Percentiles rank a stretch among this genome's conserved stretches.
These are phyloP conservation scores for Cryptoleucopteryx plumbea DNA, from an alignment of 2,113 vertebrate genomes.

Conservation along the genomic window DNA sequence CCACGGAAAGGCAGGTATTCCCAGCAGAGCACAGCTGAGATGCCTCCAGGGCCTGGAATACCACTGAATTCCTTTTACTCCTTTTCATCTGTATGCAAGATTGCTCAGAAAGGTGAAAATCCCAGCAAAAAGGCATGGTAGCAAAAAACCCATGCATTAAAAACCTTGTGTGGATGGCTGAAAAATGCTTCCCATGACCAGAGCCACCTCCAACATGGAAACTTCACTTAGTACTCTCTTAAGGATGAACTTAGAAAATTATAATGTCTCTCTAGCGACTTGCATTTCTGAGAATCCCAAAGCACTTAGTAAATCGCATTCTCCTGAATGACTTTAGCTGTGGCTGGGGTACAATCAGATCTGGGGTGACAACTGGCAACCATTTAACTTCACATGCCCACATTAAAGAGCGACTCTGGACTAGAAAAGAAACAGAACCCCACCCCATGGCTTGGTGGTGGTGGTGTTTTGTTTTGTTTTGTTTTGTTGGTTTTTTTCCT, in stretches of 20 bases:
- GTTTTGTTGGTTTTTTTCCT: background rate
- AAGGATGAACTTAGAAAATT: background rate
- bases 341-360: background rate
- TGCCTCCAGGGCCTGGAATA: background rate
- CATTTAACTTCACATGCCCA: background rate
- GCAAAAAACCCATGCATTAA: constrained; percentile 8
- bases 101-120: constrained; percentile 46
- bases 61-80: background rate
- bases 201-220: background rate
- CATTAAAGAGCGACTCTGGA: background rate
- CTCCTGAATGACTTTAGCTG: background rate
- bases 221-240: background rate
- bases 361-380: background rate
- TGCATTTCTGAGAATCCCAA: background rate
- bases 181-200: constrained; percentile 27
- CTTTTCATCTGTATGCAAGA: background rate
- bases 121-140: background rate
- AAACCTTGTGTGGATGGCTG: background rate
- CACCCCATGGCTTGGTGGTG: background rate
- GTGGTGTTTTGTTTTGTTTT: too few relatives aligned
- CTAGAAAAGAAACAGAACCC: background rate
- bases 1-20: background rate
- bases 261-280: background rate
- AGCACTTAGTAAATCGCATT: background rate
- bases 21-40: background rate